Evolutionary conservation across 2,113 vertebrate species (phyloP).

Genomic region (Orientallactaga bullata): DNA sequence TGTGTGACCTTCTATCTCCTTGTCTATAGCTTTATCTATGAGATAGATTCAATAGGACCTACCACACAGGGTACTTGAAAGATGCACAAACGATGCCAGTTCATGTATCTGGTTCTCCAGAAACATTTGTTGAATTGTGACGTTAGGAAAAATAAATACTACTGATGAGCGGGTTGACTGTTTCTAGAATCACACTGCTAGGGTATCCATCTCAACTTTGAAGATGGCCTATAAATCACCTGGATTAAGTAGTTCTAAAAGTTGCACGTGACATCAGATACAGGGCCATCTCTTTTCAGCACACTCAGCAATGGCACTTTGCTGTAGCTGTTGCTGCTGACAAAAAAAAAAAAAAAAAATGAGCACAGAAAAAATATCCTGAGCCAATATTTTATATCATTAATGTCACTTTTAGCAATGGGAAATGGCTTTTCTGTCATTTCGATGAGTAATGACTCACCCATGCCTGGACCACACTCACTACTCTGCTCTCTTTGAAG

Average conservation of each 20-base stretch:
- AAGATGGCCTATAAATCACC: slow-evolving; percentile 61
- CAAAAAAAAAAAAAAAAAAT: too few relatives aligned
- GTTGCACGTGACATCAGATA: slow-evolving; percentile 56
- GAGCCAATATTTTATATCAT: slow-evolving; percentile 72
- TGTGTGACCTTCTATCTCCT: background rate
- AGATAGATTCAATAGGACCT: background rate
- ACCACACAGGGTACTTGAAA: background rate
- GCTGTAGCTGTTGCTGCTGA: background rate
- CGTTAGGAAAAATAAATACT: slow-evolving; percentile 24
- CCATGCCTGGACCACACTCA: background rate
- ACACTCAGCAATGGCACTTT: background rate
- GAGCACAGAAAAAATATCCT: slow-evolving; percentile 11
- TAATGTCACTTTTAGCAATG: slow-evolving; percentile 70
- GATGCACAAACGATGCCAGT: background rate
- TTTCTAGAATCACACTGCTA: slow-evolving; percentile 26
- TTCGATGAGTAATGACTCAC: slow-evolving; percentile 65
- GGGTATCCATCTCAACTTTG: slow-evolving; percentile 44
- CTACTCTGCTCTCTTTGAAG: background rate
- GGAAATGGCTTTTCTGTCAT: slow-evolving; percentile 70
- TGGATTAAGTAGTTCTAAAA: slow-evolving; percentile 64
- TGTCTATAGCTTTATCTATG: background rate
- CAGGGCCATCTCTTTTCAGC: background rate
- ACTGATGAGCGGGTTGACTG: background rate
- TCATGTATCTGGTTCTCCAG: background rate
- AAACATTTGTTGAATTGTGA: background rate